phyloP scores from a whole-genome alignment of 2,113 vertebrate species.

The Rallus limicola region DNA sequence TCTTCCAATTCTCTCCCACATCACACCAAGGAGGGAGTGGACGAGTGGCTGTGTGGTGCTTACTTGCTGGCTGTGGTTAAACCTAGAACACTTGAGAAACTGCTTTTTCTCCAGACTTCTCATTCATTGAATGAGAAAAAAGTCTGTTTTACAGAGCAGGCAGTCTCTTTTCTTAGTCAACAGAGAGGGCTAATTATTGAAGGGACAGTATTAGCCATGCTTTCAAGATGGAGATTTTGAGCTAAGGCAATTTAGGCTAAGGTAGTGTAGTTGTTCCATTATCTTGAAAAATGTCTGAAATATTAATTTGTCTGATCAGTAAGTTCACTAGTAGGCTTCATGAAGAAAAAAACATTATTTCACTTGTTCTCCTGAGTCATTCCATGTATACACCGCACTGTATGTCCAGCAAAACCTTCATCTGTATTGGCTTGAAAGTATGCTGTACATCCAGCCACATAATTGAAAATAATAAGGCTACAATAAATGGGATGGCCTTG shows the following conservation, averaged over 20 bases:
- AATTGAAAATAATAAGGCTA: constrained; percentile 86
- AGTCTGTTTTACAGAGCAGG: constrained; percentile 6
- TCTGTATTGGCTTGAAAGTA: constrained; percentile 71
- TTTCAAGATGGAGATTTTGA: constrained; percentile 51
- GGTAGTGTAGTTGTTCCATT: constrained; percentile 36
- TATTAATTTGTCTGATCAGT: constrained; percentile 39
- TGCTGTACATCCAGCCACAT: constrained; percentile 74
- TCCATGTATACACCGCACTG: constrained; percentile 27
- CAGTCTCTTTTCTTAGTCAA: constrained; percentile 36
- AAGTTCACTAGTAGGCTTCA: neutral
- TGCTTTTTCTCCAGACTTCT: neutral
- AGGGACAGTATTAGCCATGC: constrained; percentile 21
- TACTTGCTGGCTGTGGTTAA: no score
- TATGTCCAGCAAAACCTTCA: constrained; percentile 62
- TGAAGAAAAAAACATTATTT: neutral
- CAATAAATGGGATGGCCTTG: constrained; percentile 81
- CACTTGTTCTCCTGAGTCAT: constrained; percentile 26
- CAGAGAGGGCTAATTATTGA: constrained; percentile 44
- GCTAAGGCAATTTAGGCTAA: constrained; percentile 13
- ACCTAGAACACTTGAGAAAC: neutral
- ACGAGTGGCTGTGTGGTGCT: no score
- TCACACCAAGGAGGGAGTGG: no score
- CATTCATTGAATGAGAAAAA: constrained; percentile 15
- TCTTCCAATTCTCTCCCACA: no score
- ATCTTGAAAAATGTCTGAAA: constrained; percentile 14